Conservation (phyloP, 2,888 invertebrate species). For the Dinocampus coccinellae region DNA sequence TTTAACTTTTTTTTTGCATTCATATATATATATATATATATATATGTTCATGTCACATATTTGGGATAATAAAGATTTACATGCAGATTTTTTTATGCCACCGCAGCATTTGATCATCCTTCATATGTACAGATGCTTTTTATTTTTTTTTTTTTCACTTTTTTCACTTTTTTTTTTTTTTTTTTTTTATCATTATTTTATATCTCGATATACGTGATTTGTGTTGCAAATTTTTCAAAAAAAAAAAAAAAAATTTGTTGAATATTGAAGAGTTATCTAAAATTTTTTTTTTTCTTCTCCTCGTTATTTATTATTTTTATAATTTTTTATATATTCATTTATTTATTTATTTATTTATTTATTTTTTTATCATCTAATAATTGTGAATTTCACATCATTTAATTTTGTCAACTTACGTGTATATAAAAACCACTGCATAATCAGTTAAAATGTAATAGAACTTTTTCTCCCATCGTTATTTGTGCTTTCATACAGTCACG, state of each 20-base stretch:
- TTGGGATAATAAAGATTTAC: conserved; percentile 31
- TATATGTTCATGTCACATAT: not conserved
- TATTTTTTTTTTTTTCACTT: not conserved
- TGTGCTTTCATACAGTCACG: conserved; percentile 14
- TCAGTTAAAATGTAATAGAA: conserved; percentile 4
- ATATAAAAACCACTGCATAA: not conserved
- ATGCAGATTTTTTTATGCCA: conserved; percentile 9
- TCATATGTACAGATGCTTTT: not conserved
- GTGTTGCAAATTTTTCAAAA: conserved; percentile 20
- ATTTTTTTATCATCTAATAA: not conserved
- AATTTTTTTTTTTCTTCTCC: not conserved
- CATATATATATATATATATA: not conserved
- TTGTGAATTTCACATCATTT: not conserved
- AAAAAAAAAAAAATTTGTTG: conserved; percentile 22
- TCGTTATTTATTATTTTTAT: too few relatives aligned
- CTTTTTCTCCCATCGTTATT: conserved; percentile 13
- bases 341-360: not conserved
- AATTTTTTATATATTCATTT: too few relatives aligned
- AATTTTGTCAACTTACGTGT: conserved; percentile 12
- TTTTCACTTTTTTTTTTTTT: too few relatives aligned
- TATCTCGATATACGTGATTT: conserved; percentile 25
- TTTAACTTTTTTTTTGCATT: too few relatives aligned
- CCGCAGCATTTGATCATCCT: not conserved
- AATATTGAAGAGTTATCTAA: conserved; percentile 33
- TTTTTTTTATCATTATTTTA: not conserved